Conservation (phyloP, 2,113 vertebrate genomes). For the Ptychochromis oligacanthus region DNA sequence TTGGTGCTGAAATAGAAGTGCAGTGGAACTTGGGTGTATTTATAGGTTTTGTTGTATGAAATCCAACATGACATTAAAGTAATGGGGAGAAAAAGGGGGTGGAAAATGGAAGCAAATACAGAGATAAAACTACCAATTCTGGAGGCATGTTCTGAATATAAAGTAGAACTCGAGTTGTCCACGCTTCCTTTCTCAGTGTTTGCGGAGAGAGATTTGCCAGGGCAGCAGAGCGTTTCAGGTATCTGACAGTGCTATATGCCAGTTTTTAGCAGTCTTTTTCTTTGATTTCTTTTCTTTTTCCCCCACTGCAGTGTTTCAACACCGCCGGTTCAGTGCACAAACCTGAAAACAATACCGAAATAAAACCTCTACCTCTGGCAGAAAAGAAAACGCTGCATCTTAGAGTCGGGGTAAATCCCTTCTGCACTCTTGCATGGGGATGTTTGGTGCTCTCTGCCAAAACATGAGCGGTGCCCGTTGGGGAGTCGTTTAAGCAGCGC, state of each 20-base stretch:
- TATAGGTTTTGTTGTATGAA: background rate
- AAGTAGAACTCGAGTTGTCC: background rate
- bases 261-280: background rate
- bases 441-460: background rate
- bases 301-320: conserved; percentile 2
- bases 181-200: background rate
- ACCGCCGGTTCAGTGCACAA: background rate
- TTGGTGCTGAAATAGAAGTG: no score
- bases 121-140: background rate
- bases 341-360: background rate
- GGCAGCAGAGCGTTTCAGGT: background rate
- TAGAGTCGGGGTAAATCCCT: background rate
- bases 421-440: background rate
- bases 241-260: background rate
- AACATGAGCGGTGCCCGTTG: background rate
- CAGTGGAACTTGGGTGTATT: no score
- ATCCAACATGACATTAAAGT: background rate
- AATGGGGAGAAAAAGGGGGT: background rate
- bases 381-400: conserved; percentile 9
- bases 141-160: background rate
- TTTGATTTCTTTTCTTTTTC: background rate
- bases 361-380: conserved; percentile 10
- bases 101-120: background rate
- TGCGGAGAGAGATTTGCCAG: background rate
- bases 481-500: background rate